Percentiles rank a stretch among this genome's conserved stretches.
Evolutionary conservation across 2,888 invertebrate genomes (phyloP).

Genomic region (Chrysotoxum bicinctum): DNA sequence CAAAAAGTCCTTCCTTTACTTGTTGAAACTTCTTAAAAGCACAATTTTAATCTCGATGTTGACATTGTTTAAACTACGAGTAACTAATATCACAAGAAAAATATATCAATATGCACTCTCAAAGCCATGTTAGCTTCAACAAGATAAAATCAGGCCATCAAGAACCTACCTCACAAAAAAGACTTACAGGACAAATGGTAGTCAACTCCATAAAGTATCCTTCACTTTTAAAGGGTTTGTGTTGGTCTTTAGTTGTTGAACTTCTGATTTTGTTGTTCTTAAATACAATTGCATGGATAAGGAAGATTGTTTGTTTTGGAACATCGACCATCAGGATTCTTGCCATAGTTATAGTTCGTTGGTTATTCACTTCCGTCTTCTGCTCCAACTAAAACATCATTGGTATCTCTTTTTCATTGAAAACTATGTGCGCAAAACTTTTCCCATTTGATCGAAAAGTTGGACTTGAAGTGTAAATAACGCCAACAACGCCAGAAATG

Average conservation of each 20-base stretch:
- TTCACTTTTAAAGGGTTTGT: not conserved
- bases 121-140: not conserved
- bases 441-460: slow-evolving; percentile 71
- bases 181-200: not conserved
- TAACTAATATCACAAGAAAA: not conserved
- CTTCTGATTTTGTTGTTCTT: slow-evolving; percentile 56
- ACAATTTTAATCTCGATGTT: not conserved
- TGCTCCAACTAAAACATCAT: not conserved
- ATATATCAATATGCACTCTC: not conserved
- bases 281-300: slow-evolving; percentile 57
- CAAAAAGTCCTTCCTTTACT: not conserved
- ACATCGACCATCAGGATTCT: slow-evolving; percentile 41
- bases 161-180: not conserved
- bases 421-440: slow-evolving; percentile 55
- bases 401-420: slow-evolving; percentile 14
- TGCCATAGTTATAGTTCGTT: slow-evolving; percentile 42
- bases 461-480: slow-evolving; percentile 70
- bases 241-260: slow-evolving; percentile 35
- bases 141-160: not conserved
- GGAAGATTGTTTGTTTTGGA: slow-evolving; percentile 63
- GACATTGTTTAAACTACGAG: not conserved
- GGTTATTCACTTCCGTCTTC: slow-evolving; percentile 34
- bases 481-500: slow-evolving; percentile 15
- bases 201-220: not conserved
- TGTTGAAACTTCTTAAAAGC: not conserved